Base-by-base conservation (phyloP, 2,888 invertebrate species). In the Caenorhabditis sp. region DNA sequence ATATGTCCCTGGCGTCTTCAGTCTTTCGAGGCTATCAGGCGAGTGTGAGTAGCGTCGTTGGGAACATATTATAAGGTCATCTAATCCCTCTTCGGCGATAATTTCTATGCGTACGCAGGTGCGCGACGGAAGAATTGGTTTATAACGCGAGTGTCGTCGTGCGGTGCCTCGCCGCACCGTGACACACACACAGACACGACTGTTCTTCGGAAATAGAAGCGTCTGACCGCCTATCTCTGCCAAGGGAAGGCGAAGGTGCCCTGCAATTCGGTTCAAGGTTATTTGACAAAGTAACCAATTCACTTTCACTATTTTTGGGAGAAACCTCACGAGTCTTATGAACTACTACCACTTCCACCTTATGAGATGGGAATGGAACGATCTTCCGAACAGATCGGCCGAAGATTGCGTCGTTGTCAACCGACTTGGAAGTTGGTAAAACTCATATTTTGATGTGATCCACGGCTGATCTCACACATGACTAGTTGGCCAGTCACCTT, bases 201-300 rank as follows among this genome's bases (percentile, higher is more conserved):
- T 51, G 9, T 24, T 35, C 28, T 56, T 53, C 55, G 55, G 53
- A 44, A 32, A 64, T n/a, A n/a, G n/a, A n/a, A 22, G 47, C 37
- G 18, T 15, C 15, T 20, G 15, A 18, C 32, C 65, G 40, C 40
- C 40, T 44, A 55, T 56, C 15, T 40, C 15, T 22, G 65, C 24
- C 40, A 40, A 9, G 51, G 15, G 18, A n/a, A 51, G 64, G 26
- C 44, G 40, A 58, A 37, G 68, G 56, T 69, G 68, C 67, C 67
- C 50, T 28, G 65, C 35, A 58, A 47, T 70, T 70, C 70, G 24
- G 71, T 62, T 71, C 62, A 71, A 71, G 71, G 71, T 55, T 53
- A 35, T 26, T 24, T 28, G 51, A 44, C 26, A 22, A 53, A 40
- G 60, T 50, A 58, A 60, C 58, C 50, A 26, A 62, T 28, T 44